Percentiles rank a stretch among this genome's conserved stretches.
These are phyloP conservation scores for Camelus dromedarius DNA, from an alignment of 2,113 vertebrate species.

Conservation along the genomic window DNA sequence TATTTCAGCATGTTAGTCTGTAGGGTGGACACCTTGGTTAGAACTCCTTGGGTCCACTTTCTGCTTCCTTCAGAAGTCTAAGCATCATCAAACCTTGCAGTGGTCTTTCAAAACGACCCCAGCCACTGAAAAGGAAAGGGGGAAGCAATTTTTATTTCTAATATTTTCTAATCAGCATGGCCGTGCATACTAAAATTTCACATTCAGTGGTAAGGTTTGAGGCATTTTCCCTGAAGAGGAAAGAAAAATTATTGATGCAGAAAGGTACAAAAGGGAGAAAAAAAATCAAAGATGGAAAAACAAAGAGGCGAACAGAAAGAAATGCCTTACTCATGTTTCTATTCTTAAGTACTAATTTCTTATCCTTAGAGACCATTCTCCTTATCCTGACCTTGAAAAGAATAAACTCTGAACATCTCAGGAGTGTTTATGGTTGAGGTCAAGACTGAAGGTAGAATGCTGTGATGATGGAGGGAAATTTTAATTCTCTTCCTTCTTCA, in stretches of 20 bases:
- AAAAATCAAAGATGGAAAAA: neutral
- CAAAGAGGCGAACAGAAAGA: neutral
- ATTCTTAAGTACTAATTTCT: neutral
- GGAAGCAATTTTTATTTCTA: neutral
- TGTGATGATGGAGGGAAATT: neutral
- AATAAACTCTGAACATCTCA: neutral
- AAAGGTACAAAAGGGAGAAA: neutral
- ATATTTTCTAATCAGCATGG: neutral
- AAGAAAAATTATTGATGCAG: neutral
- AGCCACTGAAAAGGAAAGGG: neutral
- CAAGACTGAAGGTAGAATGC: neutral
- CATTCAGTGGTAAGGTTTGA: neutral
- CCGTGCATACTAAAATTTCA: neutral
- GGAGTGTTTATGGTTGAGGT: neutral
- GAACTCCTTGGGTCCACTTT: neutral
- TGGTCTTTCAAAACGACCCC: neutral
- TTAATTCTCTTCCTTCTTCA: constrained; percentile 37
- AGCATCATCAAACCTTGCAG: neutral
- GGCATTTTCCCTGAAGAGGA: constrained; percentile 24
- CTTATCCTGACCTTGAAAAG: neutral
- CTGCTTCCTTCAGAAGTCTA: neutral
- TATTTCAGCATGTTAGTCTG: neutral
- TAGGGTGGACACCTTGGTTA: neutral
- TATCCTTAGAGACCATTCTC: neutral
- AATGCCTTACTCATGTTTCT: neutral